Evolutionary conservation across 2,797 vertebrate species (phyloP).

Genomic region (Numenius phaeopus): DNA sequence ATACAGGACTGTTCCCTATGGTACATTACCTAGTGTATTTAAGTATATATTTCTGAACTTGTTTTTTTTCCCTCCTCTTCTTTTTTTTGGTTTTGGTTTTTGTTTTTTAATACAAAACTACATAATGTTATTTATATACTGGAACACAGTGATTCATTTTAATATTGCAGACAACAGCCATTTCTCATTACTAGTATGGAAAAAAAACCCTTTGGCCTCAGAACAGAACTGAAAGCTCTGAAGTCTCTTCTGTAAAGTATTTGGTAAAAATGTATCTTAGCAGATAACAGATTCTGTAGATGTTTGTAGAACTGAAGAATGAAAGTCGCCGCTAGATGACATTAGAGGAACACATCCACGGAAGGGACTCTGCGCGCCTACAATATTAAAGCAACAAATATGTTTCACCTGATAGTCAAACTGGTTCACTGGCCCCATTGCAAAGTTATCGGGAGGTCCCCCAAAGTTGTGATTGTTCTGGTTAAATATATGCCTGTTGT

Average conservation of each 20-base stretch:
- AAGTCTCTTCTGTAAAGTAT: constrained; percentile 46
- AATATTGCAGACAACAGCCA: constrained; percentile 42
- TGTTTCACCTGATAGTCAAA: constrained; percentile 99
- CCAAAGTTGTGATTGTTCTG: constrained; percentile 99
- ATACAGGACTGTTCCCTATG: not conserved
- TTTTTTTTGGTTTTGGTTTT: not conserved
- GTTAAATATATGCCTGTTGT: constrained; percentile 94
- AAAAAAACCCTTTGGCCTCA: not conserved
- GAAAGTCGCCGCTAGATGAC: constrained; percentile 75
- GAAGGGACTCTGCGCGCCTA: constrained; percentile 78
- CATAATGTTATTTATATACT: constrained; percentile 50
- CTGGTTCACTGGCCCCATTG: constrained; percentile 97
- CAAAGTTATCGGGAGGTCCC: constrained; percentile 96
- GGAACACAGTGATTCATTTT: constrained; percentile 62
- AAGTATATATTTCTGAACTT: constrained; percentile 5
- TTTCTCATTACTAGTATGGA: constrained; percentile 26
- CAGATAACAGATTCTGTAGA: constrained; percentile 62
- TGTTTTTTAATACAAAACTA: not conserved
- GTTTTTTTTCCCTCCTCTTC: not conserved
- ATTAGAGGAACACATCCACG: constrained; percentile 77
- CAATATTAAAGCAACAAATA: constrained; percentile 82
- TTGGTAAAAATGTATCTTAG: constrained; percentile 61
- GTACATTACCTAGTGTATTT: not conserved
- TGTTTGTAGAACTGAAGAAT: constrained; percentile 74
- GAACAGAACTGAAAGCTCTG: constrained; percentile 33